Evolutionary conservation across 2,888 invertebrate genomes (phyloP), one percentile per base, ranked within the genome.

Genomic region (Elegia similella): DNA sequence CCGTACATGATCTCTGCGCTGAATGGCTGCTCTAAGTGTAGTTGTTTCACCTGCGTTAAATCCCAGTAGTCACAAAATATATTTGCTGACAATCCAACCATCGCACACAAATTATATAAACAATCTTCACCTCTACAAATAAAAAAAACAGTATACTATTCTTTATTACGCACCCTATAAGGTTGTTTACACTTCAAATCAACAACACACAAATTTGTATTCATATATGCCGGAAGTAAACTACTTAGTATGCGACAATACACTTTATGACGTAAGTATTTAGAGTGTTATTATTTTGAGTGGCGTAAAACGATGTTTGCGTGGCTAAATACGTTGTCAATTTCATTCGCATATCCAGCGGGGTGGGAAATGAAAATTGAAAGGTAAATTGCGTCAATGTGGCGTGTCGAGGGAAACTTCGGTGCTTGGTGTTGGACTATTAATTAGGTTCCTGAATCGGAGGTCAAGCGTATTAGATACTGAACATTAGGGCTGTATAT

Each of bases 361-460:
- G 62, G 58, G 66, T 68, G 68, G 50, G 64, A 64, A 70, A 72
- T 67, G 67, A 61, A 65, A 75, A 74, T 75, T 67, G 68, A 71
- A 75, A 65, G 66, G 59, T 62, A 59, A 68, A 66, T 62, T 55
- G 62, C 56, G 62, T 50, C 61, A 60, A 63, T 64, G 55, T 62
- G 64, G 61, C 61, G 58, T 50, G 58, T 32, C 16, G 60, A 16
- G 64, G 62, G 63, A 59, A 61, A 59, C 56, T 17, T 32, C 16
- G 50, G 12, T 34, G 48, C 12, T 50, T 34, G 50, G 17, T 34
- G 30, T 48, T 30, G 23, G 7, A 5, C 48, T 10, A 34, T 50
- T 15, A 50, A 34, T 50, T n/a, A 12, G 12, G 34, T 12, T 30
- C 6, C 5, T 2, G n/a, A 38, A 2, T 38, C 38, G 1, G 1